These are phyloP conservation scores for Anoplius nigerrimus DNA, from an alignment of 2,888 invertebrate genomes.

Conservation along the genomic window DNA sequence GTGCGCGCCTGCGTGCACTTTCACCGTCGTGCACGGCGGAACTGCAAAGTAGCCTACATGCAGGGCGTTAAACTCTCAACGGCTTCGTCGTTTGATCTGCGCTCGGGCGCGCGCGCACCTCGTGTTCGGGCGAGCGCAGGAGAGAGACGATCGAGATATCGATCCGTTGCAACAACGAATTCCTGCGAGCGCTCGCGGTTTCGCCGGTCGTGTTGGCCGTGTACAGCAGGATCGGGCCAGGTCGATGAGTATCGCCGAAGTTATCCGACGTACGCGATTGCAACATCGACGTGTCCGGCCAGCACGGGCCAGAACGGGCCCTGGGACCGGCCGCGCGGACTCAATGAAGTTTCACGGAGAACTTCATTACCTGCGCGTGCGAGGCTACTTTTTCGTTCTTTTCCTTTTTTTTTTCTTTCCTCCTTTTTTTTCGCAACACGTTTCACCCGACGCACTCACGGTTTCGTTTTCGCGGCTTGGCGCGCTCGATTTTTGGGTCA, in stretches of 20 bases:
- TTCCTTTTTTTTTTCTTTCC: background rate
- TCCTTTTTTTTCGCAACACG: background rate
- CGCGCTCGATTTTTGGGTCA: too few species aligned
- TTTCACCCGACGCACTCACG: too few species aligned
- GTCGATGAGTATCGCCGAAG: constrained; percentile 8
- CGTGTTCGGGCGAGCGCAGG: background rate
- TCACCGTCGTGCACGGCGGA: constrained; percentile 57
- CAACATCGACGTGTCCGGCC: constrained; percentile 2
- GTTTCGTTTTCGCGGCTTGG: too few species aligned
- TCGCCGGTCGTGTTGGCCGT: background rate
- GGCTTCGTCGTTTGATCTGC: constrained; percentile 33
- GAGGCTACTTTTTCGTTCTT: background rate
- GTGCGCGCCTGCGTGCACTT: constrained; percentile 53
- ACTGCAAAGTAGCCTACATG: constrained; percentile 59
- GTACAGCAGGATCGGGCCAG: background rate
- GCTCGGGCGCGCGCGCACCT: constrained; percentile 35
- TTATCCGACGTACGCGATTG: constrained; percentile 1
- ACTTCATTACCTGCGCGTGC: background rate
- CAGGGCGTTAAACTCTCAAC: constrained; percentile 60
- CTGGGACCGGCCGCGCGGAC: background rate
- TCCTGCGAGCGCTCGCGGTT: constrained; percentile 31
- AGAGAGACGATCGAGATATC: constrained; percentile 51
- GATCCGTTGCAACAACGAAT: constrained; percentile 57
- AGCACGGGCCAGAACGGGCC: background rate
- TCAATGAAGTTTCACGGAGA: constrained; percentile 12